Percentiles rank a stretch among this genome's conserved stretches.
Evolutionary conservation across 2,888 invertebrate genomes (phyloP).

Genomic region (Eilema caniola): DNA sequence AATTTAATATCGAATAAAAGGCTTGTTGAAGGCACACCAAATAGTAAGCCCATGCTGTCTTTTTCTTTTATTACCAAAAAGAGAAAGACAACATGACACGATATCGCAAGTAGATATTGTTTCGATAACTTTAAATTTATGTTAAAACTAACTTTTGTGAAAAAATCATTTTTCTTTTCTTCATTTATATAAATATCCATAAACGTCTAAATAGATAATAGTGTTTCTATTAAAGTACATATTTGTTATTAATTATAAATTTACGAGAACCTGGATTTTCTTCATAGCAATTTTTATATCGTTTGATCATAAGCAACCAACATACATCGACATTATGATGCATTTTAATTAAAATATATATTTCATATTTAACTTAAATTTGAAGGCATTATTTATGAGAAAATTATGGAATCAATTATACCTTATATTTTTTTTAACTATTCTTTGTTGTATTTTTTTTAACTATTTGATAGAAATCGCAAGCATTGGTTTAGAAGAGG

Average conservation of each 20-base stretch:
- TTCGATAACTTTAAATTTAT: background rate
- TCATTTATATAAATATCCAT: background rate
- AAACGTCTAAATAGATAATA: slow-evolving; percentile 2
- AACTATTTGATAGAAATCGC: slow-evolving; percentile 3
- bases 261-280: background rate
- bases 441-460: background rate
- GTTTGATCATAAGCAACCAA: background rate
- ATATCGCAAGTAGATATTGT: background rate
- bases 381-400: background rate
- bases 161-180: background rate
- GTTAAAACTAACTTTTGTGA: background rate
- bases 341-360: background rate
- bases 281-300: background rate
- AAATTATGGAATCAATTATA: background rate
- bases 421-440: background rate
- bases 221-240: background rate
- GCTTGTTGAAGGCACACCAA: background rate
- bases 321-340: background rate
- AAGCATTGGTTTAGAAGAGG: slow-evolving; percentile 39
- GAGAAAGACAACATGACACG: slow-evolving; percentile 14
- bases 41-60: slow-evolving; percentile 11
- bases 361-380: background rate
- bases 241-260: background rate
- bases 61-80: slow-evolving; percentile 11
- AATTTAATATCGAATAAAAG: slow-evolving; percentile 13